phyloP scores from a whole-genome alignment of 1,140 invertebrate species.

The Homarus americanus region DNA sequence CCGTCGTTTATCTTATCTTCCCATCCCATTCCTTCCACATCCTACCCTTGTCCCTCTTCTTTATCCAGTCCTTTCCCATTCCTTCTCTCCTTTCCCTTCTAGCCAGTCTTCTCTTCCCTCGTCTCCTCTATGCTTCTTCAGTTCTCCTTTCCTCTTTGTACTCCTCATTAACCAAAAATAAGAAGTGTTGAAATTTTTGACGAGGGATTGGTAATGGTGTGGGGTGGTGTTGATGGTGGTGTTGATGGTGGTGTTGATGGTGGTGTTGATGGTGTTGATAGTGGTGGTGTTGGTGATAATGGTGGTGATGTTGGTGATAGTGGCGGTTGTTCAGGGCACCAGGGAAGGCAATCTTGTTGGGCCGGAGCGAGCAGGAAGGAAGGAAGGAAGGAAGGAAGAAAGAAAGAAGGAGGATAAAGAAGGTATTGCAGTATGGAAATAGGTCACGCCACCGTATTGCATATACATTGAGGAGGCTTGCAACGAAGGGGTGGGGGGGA shows the following conservation, averaged over 20 bases:
- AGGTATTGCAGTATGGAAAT: too few relatives aligned
- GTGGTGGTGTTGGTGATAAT: not conserved
- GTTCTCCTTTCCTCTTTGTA: not conserved
- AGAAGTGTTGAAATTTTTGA: too few relatives aligned
- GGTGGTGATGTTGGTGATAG: not conserved
- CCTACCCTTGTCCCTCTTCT: not conserved
- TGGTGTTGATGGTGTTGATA: not conserved
- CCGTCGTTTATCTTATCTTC: not conserved
- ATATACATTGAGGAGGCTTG: too few relatives aligned
- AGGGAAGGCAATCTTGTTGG: too few relatives aligned
- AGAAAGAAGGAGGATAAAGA: too few relatives aligned
- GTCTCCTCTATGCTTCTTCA: not conserved
- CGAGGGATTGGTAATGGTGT: too few relatives aligned
- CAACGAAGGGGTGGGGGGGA: too few relatives aligned
- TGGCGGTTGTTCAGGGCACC: not conserved
- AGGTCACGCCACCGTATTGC: too few relatives aligned
- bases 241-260: too few relatives aligned
- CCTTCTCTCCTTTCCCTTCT: not conserved
- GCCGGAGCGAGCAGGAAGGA: too few relatives aligned
- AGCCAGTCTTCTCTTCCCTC: not conserved
- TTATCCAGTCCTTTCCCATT: not conserved
- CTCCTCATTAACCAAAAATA: not conserved
- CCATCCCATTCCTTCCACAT: not conserved
- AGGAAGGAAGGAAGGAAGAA: too few relatives aligned
- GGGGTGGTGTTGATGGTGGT: too few relatives aligned